Evolutionary conservation across 2,113 vertebrate genomes (phyloP).

Genomic region (Sminthopsis crassicaudata): DNA sequence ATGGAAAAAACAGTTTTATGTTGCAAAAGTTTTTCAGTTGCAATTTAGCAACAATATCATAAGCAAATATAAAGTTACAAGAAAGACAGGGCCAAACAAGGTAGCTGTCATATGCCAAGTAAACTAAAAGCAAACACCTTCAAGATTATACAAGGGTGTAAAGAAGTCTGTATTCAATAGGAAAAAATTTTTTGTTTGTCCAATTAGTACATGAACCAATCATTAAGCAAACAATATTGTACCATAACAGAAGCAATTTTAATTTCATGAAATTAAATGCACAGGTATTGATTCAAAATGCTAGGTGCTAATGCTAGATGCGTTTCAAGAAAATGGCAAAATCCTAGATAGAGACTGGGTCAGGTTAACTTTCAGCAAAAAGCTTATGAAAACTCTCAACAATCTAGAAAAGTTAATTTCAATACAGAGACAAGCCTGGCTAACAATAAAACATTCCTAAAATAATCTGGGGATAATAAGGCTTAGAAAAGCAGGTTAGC

Average conservation of each 20-base stretch:
- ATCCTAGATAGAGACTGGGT: not conserved
- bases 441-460: slow-evolving; percentile 13
- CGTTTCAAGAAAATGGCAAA: not conserved
- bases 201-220: not conserved
- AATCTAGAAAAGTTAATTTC: not conserved
- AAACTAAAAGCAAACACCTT: not conserved
- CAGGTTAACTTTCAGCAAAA: slow-evolving; percentile 4
- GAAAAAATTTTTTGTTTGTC: not conserved
- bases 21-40: slow-evolving; percentile 28
- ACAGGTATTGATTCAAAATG: not conserved
- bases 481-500: not conserved
- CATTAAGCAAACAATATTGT: slow-evolving; percentile 46
- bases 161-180: not conserved
- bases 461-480: not conserved
- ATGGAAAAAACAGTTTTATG: not conserved
- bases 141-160: not conserved
- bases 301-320: not conserved
- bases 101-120: not conserved
- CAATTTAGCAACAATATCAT: slow-evolving; percentile 32
- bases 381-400: slow-evolving; percentile 13
- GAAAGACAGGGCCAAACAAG: slow-evolving; percentile 18
- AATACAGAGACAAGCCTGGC: not conserved
- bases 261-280: slow-evolving; percentile 42
- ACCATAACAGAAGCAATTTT: not conserved
- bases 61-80: slow-evolving; percentile 12